phyloP scores from a whole-genome alignment of 2,797 vertebrate genomes.

The Hipposideros larvatus region DNA sequence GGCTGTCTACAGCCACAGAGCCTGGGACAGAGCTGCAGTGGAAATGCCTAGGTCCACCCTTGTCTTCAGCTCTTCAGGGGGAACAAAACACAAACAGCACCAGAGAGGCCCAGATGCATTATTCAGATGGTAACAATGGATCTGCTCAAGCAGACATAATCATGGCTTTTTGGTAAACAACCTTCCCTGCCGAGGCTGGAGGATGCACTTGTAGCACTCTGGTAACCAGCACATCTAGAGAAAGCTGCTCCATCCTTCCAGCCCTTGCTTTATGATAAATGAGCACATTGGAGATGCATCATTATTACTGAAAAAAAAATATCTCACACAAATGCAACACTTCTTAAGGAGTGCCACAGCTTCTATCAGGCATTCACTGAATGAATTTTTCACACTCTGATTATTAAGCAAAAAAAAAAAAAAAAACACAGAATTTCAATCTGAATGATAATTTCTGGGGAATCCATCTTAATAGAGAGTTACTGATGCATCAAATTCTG shows the following conservation, averaged over 20 bases:
- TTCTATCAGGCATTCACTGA: constrained; percentile 75
- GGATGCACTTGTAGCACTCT: constrained; percentile 64
- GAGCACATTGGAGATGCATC: constrained; percentile 46
- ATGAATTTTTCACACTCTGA: constrained; percentile 86
- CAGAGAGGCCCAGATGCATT: constrained; percentile 82
- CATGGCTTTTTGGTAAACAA: constrained; percentile 81
- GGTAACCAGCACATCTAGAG: constrained; percentile 74
- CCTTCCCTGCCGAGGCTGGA: constrained; percentile 65
- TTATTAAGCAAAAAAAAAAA: constrained; percentile 84
- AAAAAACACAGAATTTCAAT: constrained; percentile 80
- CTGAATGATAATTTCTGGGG: constrained; percentile 87
- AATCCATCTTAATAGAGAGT: constrained; percentile 86
- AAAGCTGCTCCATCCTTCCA: constrained; percentile 73
- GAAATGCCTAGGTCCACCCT: constrained; percentile 90
- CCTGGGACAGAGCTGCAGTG: constrained; percentile 91
- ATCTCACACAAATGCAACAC: constrained; percentile 57
- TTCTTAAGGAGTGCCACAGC: constrained; percentile 70
- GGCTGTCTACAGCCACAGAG: constrained; percentile 91
- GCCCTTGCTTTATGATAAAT: constrained; percentile 78
- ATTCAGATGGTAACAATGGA: constrained; percentile 80
- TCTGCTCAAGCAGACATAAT: constrained; percentile 81
- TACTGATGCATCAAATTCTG: constrained; percentile 79
- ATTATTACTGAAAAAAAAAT: not conserved
- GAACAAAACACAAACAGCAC: constrained; percentile 67
- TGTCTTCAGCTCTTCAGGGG: constrained; percentile 91